Evolutionary conservation across 2,113 vertebrate genomes (phyloP), one percentile per base, ranked within the genome.

Genomic region (Dermatemys mawii): DNA sequence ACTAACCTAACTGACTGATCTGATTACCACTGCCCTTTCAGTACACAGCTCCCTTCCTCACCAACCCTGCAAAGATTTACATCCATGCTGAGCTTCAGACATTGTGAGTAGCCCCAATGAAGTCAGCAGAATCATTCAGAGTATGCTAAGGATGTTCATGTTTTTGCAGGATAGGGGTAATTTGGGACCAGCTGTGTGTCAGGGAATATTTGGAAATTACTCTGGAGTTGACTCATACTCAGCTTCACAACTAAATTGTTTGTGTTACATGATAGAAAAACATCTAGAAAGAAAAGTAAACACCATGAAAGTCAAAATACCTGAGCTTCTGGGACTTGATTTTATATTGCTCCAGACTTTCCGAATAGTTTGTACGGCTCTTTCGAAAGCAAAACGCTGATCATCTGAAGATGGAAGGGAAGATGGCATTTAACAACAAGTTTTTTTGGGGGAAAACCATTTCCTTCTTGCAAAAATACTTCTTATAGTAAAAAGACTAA

Each of bases 341-440:
- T 35, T 88, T 86, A 92, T 79, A 83, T 55, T 84, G 11, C 57
- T 84, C 85, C 90, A 92, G 19, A 92, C 85, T 79, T 88, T 84
- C 85, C 44, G 85, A 57, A 92, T 54, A 57, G 57, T 80, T 6
- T 29, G 35, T 55, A 88, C 27, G 49, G 90, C 90, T 70, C 1
- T n/a, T 44, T 81, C 41, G 24, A 92, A 92, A 79, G 55, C 6
- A 67, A 57, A 88, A 70, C 0, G 13, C 41, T 73, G 73, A 16
- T 88, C 81, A 16, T 22, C 85, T 92, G 41, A 57, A 27, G 13
- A 54, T 5, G 67, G 81, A 67, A 21, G 27, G 1, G 13, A 83
- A 88, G 48, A 67, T 51, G 78, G 41, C 35, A 88, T 46, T 29
- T 54, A 57, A 79, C 80, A 92, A 49, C 49, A 16, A 32, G 35